Conservation (phyloP, 2,888 invertebrate genomes). For the Caprella mutica region DNA sequence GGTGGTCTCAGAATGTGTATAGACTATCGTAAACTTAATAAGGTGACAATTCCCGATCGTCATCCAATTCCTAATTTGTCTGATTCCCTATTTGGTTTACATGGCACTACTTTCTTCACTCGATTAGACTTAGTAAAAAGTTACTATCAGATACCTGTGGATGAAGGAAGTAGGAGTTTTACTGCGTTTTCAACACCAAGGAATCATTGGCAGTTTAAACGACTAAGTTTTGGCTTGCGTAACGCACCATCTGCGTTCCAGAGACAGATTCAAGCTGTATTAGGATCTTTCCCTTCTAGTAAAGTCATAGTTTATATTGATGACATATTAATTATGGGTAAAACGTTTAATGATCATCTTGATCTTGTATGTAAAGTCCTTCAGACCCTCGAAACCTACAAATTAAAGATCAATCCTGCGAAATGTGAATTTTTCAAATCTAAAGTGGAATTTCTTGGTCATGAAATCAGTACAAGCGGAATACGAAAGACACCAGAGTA, state of each 20-base stretch:
- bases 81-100: not conserved
- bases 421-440: conserved; percentile 6
- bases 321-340: conserved; percentile 6
- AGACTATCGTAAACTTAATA: conserved; percentile 1
- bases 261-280: not conserved
- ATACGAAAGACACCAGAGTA: not conserved
- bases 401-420: not conserved
- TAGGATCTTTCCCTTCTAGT: not conserved
- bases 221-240: not conserved
- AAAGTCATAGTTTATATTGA: conserved; percentile 2
- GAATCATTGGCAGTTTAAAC: conserved; percentile 1
- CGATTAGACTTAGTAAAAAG: not conserved
- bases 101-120: too few relatives aligned
- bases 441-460: not conserved
- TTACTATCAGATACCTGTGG: not conserved
- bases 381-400: not conserved
- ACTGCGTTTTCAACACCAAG: conserved; percentile 4
- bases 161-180: not conserved
- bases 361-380: not conserved
- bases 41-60: not conserved
- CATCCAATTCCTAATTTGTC: not conserved
- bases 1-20: not conserved
- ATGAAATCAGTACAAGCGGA: not conserved
- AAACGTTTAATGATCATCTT: not conserved
- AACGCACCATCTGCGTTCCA: conserved; percentile 5